Evolutionary conservation across 2,113 vertebrate genomes (phyloP), one percentile per base, ranked within the genome.

Genomic region (Maccullochella peelii): DNA sequence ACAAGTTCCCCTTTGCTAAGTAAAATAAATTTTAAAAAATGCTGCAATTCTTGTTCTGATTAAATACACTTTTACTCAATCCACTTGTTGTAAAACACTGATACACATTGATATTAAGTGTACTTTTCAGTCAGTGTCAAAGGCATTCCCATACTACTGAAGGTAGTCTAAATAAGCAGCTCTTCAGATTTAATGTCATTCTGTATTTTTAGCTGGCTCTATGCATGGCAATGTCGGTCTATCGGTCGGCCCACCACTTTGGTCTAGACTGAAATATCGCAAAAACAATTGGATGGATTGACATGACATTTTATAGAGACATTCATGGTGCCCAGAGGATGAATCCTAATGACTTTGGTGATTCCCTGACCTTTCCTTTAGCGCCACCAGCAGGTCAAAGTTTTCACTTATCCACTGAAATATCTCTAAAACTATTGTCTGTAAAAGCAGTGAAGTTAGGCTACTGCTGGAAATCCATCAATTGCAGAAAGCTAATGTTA

Each of bases 391-490:
- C 10, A 16, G 4, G 6, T 38, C 9, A 61, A 33, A 47, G 15
- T 66, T 74, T 63, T 21, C 16, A 59, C 16, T 27, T 40, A 11
- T 59, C 16, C 5, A 27, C 40, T 25, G 33, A 61, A 69, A 47
- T 49, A 25, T 44, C 38, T 47, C 5, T 16, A 54, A 42, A 6
- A 30, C 57, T 79, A 2, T 40, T 30, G 5, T 16, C 30, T 9
- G 25, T 63, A 68, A 42, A 82, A 21, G 10, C 21, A 36, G 76
- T 63, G 61, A 73, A 67, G 55, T 61, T 62, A 62, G 21, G 36
- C 54, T 54, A 73, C 50, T 75, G 62, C 61, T 62, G 59, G 38
- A 25, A 50, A 80, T 68, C 36, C 30, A 71, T 84, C 77, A 84
- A 1, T 42, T 50, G 68, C 40, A 69, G 63, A 84, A 78, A 54